A percentile compares a stretch with the other conserved stretches of the same genome.
phyloP scores from a whole-genome alignment of 2,113 vertebrate species.

The Ophiodon elongatus region DNA sequence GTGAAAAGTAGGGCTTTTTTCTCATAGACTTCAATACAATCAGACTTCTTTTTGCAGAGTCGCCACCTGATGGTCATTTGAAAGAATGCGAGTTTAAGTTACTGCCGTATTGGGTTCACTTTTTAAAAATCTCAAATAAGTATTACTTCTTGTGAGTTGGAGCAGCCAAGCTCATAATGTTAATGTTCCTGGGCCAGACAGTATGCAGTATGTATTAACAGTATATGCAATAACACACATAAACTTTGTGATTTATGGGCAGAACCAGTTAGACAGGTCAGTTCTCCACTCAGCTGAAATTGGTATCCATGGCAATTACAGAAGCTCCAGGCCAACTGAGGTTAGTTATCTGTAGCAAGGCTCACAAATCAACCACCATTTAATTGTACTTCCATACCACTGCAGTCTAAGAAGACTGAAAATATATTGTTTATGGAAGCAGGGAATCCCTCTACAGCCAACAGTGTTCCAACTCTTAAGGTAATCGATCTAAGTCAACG shows the following conservation, averaged over 20 bases:
- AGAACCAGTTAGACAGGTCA: conserved; percentile 6
- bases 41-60: not conserved
- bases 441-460: conserved; percentile 1
- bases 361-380: conserved; percentile 49
- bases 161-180: not conserved
- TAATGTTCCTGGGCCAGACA: not conserved
- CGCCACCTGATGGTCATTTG: not conserved
- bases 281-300: conserved; percentile 40
- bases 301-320: conserved; percentile 26
- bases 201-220: not conserved
- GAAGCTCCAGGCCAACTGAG: not conserved
- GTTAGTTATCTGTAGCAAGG: conserved; percentile 11
- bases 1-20: not conserved
- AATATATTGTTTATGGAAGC: not conserved
- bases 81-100: too few species aligned
- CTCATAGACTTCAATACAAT: not conserved
- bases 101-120: not conserved
- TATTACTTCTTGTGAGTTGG: not conserved
- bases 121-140: not conserved
- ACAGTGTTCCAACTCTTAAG: not conserved
- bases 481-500: not conserved
- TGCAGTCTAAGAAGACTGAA: not conserved
- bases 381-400: conserved; percentile 7
- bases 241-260: conserved; percentile 27
- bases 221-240: not conserved